These are phyloP conservation scores for Drosophila longiperda DNA, from an alignment of 2,888 invertebrate species.

Conservation along the genomic window DNA sequence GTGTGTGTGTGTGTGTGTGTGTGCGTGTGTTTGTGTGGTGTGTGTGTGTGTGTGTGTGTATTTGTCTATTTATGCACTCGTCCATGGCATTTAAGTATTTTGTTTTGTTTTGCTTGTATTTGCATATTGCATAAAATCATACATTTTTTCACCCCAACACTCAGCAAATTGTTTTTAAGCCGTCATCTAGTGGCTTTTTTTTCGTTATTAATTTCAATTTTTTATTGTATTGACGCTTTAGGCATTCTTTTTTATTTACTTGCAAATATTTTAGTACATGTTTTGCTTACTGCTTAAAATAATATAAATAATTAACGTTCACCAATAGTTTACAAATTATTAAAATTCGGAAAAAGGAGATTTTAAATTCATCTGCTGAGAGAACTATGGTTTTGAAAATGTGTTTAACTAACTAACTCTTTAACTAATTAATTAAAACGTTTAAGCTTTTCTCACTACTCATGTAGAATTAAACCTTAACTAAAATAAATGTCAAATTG, in stretches of 20 bases:
- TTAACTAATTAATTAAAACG: not conserved
- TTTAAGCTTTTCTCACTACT: not conserved
- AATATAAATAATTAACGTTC: conserved; percentile 56
- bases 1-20: conserved; percentile 21
- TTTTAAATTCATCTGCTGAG: not conserved
- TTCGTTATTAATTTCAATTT: conserved; percentile 34
- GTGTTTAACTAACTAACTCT: not conserved
- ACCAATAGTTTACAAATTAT: conserved; percentile 22
- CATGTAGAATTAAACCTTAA: not conserved
- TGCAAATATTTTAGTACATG: conserved; percentile 59
- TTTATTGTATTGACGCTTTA: conserved; percentile 48
- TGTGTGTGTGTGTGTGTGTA: conserved; percentile 24
- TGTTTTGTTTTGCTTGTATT: conserved; percentile 71
- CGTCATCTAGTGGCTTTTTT: conserved; percentile 47
- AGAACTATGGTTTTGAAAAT: not conserved
- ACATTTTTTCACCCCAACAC: conserved; percentile 38
- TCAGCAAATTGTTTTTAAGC: conserved; percentile 72
- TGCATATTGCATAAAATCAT: conserved; percentile 55
- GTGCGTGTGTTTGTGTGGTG: conserved; percentile 7
- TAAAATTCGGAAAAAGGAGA: not conserved
- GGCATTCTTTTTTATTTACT: conserved; percentile 63
- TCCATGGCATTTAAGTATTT: conserved; percentile 67
- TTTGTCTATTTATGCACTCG: conserved; percentile 68
- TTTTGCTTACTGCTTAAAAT: conserved; percentile 66
- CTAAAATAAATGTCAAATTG: not conserved